Conservation (phyloP, 2,888 invertebrate species). For the Drosophila mettleri region DNA sequence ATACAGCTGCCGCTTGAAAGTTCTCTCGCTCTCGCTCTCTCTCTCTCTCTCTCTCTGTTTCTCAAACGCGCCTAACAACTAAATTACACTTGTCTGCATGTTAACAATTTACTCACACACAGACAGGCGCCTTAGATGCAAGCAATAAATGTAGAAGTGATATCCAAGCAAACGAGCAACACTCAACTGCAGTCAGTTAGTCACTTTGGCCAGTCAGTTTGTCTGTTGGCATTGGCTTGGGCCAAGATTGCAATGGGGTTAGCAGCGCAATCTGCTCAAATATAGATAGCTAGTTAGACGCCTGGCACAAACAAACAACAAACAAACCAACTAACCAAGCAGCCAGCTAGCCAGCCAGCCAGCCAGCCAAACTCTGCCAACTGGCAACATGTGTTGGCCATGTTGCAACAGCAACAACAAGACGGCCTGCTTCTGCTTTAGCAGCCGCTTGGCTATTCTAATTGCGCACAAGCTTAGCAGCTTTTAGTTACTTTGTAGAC, state of each 20-base stretch:
- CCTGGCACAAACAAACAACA: conserved; percentile 42
- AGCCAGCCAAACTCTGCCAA: conserved; percentile 31
- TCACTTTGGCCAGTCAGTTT: conserved; percentile 56
- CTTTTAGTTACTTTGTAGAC: conserved; percentile 79
- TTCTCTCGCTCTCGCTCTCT: conserved; percentile 24
- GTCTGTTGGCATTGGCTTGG: conserved; percentile 56
- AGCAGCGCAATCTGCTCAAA: conserved; percentile 81
- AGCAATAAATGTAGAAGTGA: conserved; percentile 69
- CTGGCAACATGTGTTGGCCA: conserved; percentile 73
- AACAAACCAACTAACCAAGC: conserved; percentile 26
- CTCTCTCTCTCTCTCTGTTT: neutral
- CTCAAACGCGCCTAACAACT: conserved; percentile 64
- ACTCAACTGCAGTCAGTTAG: conserved; percentile 56
- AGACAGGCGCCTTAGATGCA: conserved; percentile 43
- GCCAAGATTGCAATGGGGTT: conserved; percentile 75
- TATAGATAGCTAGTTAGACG: conserved; percentile 80
- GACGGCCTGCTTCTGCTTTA: conserved; percentile 23
- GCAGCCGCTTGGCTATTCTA: conserved; percentile 63
- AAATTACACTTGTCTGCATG: conserved; percentile 81
- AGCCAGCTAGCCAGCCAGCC: conserved; percentile 7
- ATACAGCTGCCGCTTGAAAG: conserved; percentile 50
- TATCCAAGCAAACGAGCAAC: conserved; percentile 62
- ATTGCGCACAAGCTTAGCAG: conserved; percentile 81
- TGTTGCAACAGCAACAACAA: conserved; percentile 64
- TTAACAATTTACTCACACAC: conserved; percentile 73